Conservation (phyloP, 35 echinoderm and acorn worm genomes). For the Anneissia japonica region DNA sequence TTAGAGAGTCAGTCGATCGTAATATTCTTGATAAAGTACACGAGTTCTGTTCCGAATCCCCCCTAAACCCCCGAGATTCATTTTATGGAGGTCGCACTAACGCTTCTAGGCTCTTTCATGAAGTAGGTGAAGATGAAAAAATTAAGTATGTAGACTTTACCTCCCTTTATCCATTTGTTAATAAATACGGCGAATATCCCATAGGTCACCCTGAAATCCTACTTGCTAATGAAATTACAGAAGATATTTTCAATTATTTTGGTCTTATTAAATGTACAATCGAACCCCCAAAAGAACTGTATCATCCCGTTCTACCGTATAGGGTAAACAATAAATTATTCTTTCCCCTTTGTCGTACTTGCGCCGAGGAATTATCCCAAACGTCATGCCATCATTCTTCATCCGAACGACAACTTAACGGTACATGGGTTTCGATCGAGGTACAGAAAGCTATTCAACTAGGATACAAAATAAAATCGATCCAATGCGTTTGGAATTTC, state of each 20-base stretch:
- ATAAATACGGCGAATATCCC: slow-evolving; percentile 33
- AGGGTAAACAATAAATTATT: slow-evolving; percentile 1
- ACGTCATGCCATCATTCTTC: background rate
- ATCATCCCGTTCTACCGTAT: slow-evolving; percentile 8
- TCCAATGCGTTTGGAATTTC: slow-evolving; percentile 18
- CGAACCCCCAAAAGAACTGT: background rate
- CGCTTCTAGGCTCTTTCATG: slow-evolving; percentile 19
- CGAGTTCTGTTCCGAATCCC: no score
- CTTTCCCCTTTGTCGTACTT: slow-evolving; percentile 2
- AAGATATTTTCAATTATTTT: slow-evolving; percentile 3
- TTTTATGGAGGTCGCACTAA: slow-evolving; percentile 41
- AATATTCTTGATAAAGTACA: no score
- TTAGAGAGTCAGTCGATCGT: no score
- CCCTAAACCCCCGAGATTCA: slow-evolving; percentile 9
- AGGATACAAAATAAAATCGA: slow-evolving; percentile 1
- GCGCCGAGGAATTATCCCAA: slow-evolving; percentile 3
- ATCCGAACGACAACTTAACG: slow-evolving; percentile 1
- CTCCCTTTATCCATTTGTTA: slow-evolving; percentile 25
- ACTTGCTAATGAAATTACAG: background rate
- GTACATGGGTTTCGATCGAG: slow-evolving; percentile 18
- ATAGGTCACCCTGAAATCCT: slow-evolving; percentile 21
- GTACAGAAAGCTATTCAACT: slow-evolving; percentile 19
- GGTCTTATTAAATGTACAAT: slow-evolving; percentile 34
- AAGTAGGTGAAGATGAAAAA: background rate
- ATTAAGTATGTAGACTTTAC: slow-evolving; percentile 39